Evolutionary conservation across 1,140 invertebrate genomes (phyloP), one percentile per base, ranked within the genome.

Genomic region (Druon quercuslanigerum): DNA sequence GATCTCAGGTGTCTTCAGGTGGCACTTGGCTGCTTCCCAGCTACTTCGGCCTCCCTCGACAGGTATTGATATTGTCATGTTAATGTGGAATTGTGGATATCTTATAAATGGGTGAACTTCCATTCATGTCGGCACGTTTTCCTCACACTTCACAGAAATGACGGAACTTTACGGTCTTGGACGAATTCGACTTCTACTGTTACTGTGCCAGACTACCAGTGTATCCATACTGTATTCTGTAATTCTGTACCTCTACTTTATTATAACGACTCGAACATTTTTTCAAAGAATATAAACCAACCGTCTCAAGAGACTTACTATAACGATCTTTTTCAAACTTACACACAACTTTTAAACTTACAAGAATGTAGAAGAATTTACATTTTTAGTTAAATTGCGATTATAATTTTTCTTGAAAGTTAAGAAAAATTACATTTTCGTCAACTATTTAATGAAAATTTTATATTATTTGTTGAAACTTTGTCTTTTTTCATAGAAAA

Each of bases 31-130:
- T n/a, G n/a, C n/a, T 66, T 66, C 60, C 60, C 60, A 66, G 20
- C 16, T 40, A 16, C 14, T 70, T 71, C 46, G 14, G 40, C 25
- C 56, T 72, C 46, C 40, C 50, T 71, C 71, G 66, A 87, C 87
- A 90, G 89, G 89, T 90, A 89, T 76, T 81, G 76, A 86, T 87
- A 89, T 90, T 90, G 85, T 88, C 76, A 89, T 89, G 87, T 82
- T 89, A 90, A 90, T 90, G 78, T 78, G 75, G 74, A 84, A 82
- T 83, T 80, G 80, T 74, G 78, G 78, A 83, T 82, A 88, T 86
- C 79, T 83, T 77, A 20, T 80, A 85, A 88, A 89, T 86, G 82
- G 86, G 72, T 84, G 78, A 81, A 71, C 54, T 51, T 60, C 82
- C 78, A 88, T 90, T 90, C 85, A 89, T 19, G 7, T 40, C 50